Conservation (phyloP, 2,888 invertebrate species). For the Orthosia cruda region DNA sequence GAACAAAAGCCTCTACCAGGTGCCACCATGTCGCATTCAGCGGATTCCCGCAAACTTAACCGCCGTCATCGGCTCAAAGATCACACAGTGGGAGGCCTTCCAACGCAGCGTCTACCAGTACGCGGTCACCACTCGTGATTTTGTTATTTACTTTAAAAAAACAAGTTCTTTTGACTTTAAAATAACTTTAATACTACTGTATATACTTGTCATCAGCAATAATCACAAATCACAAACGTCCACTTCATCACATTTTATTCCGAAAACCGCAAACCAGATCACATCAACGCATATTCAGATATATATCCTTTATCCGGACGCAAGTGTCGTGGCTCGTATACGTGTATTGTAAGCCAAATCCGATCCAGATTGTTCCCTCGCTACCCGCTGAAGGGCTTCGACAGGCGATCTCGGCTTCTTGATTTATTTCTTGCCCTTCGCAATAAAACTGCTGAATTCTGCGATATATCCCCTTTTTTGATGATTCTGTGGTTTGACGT, state of each 20-base stretch:
- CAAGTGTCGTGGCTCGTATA: slow-evolving; percentile 53
- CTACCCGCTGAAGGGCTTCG: slow-evolving; percentile 52
- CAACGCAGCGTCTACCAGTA: neutral
- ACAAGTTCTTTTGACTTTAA: neutral
- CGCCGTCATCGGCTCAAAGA: too few relatives aligned
- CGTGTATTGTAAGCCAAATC: slow-evolving; percentile 54
- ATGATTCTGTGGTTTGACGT: slow-evolving; percentile 52
- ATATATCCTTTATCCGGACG: slow-evolving; percentile 50
- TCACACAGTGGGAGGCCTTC: neutral
- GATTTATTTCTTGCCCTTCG: slow-evolving; percentile 64
- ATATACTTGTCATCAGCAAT: neutral
- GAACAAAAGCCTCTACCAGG: neutral
- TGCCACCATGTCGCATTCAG: neutral
- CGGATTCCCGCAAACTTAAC: too few relatives aligned
- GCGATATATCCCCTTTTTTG: slow-evolving; percentile 58
- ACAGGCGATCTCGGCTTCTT: slow-evolving; percentile 60
- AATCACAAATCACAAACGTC: neutral
- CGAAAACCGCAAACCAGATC: slow-evolving; percentile 38
- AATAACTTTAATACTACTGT: neutral
- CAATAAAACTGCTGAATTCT: slow-evolving; percentile 60
- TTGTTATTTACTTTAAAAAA: too few relatives aligned
- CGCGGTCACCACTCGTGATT: too few relatives aligned
- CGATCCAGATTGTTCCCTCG: slow-evolving; percentile 39
- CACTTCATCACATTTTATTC: slow-evolving; percentile 17
- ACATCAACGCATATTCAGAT: slow-evolving; percentile 56